Conservation (phyloP, 1,140 invertebrate species). For the Drosophila pruinosa region DNA sequence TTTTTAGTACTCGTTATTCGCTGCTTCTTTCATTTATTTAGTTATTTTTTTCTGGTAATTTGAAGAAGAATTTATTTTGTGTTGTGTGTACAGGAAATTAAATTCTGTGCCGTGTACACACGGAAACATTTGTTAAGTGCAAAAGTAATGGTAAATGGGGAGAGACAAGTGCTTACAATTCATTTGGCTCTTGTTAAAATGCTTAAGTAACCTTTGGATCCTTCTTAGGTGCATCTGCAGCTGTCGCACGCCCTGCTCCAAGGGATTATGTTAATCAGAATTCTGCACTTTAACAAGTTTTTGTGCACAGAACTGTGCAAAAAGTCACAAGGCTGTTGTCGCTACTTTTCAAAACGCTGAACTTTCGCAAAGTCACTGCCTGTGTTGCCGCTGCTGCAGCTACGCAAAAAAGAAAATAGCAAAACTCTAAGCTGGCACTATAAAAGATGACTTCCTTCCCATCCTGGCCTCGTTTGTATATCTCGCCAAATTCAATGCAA, state of each 20-base stretch:
- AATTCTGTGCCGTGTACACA: conserved; percentile 69
- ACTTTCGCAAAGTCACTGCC: conserved; percentile 44
- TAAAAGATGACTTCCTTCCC: conserved; percentile 75
- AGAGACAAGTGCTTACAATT: conserved; percentile 74
- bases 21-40: conserved; percentile 9
- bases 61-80: conserved; percentile 4
- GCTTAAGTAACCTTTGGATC: conserved; percentile 74
- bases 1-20: conserved; percentile 39
- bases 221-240: conserved; percentile 65
- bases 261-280: conserved; percentile 79
- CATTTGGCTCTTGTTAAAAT: conserved; percentile 76
- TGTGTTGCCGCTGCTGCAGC: neutral
- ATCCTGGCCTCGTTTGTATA: neutral
- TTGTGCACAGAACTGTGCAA: conserved; percentile 26
- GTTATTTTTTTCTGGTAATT: conserved; percentile 1
- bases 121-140: conserved; percentile 23
- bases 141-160: neutral
- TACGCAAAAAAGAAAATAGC: neutral
- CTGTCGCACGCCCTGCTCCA: conserved; percentile 57
- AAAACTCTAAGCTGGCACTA: conserved; percentile 67
- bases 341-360: conserved; percentile 52
- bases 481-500: conserved; percentile 69
- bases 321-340: conserved; percentile 70
- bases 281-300: conserved; percentile 77
- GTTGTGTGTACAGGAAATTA: conserved; percentile 63